Evolutionary conservation across 1,140 invertebrate genomes (phyloP), one percentile per base, ranked within the genome.

Genomic region (Drosophila repleta): DNA sequence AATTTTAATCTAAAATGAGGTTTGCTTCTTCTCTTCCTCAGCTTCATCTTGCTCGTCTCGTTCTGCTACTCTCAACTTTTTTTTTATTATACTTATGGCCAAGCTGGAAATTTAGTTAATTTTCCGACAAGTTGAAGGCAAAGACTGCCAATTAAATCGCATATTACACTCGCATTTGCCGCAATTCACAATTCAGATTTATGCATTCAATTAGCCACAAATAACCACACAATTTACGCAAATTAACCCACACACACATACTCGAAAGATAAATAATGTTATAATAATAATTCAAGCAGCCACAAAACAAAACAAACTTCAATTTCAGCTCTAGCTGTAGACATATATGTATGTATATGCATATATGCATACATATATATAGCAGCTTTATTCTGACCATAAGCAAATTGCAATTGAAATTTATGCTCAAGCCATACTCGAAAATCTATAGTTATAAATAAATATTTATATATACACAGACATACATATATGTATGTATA

Each of bases 151-250:
- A 85, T 84, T 80, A 77, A 67, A 74, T 61, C 17, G 49, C n/a
- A 55, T 37, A 85, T 87, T 74, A 75, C 57, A 52, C 46, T 49
- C 17, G 69, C 76, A 71, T 57, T 77, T 43, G 29, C 29, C 5
- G 45, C 32, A 65, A 62, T 69, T 79, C 67, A 35, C 43, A 17
- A 65, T 76, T 68, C 35, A 51, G 67, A 77, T 87, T 77, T 75
- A 81, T 74, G 82, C 60, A 75, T 87, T 81, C 55, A 81, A 87
- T 80, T 87, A 75, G 57, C 77, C 74, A 77, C 82, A 85, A 85
- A 85, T 81, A 63, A 87, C 69, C 82, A 85, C 70, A 87, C 77
- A 85, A 75, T 82, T 87, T 72, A 60, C 64, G 64, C 65, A 70
- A 76, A 79, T 80, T 70, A 69, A 70, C 56, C 64, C 35, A 68